These are phyloP conservation scores for Sipha flava DNA, from an alignment of 1,140 invertebrate genomes.

Conservation along the genomic window DNA sequence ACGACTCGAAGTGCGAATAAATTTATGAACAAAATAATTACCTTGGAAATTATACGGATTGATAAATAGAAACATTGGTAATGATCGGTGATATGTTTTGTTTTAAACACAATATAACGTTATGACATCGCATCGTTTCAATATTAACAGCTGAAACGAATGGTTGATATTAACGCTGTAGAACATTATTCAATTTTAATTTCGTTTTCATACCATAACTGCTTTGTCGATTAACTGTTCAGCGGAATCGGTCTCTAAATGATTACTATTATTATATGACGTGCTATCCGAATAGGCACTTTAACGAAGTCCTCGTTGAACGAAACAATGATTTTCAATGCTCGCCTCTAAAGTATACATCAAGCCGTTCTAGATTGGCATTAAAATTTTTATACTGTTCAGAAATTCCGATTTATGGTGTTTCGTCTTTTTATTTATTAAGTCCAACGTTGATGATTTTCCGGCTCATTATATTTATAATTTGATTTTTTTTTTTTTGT, in stretches of 20 bases:
- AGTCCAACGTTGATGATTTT: not conserved
- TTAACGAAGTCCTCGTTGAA: not conserved
- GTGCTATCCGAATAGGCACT: not conserved
- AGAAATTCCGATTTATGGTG: not conserved
- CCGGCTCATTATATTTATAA: not conserved
- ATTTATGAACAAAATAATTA: no score
- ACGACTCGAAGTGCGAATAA: no score
- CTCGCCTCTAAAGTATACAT: not conserved
- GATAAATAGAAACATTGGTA: no score
- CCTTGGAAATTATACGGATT: no score
- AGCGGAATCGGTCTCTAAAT: not conserved
- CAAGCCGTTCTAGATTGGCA: not conserved
- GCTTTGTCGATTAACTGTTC: not conserved
- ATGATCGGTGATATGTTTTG: no score
- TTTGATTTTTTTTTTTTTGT: not conserved
- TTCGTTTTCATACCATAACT: not conserved
- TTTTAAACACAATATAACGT: no score
- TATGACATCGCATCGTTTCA: no score
- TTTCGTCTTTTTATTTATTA: not conserved
- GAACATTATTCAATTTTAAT: not conserved
- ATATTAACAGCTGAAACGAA: no score
- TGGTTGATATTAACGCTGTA: not conserved
- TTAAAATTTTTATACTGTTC: not conserved
- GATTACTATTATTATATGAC: not conserved
- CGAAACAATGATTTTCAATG: not conserved